These are phyloP conservation scores for Clarias platycephalus DNA, from an alignment of 2,797 vertebrate species.

Conservation along the genomic window DNA sequence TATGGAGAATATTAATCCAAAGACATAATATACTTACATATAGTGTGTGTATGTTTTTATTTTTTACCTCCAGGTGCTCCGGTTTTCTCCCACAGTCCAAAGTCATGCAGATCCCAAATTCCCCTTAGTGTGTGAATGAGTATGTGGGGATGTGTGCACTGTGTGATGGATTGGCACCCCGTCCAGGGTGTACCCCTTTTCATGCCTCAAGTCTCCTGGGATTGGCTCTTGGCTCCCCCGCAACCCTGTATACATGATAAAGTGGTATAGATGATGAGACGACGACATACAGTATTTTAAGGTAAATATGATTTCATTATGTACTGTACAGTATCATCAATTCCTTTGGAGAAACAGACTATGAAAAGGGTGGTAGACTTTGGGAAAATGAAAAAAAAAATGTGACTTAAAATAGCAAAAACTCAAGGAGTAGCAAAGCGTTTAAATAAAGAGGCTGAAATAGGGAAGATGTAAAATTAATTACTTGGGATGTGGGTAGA, in stretches of 20 bases:
- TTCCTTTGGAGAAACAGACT: not conserved
- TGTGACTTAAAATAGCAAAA: not conserved
- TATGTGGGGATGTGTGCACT: too few relatives aligned
- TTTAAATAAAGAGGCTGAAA: conserved; percentile 1
- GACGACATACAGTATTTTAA: not conserved
- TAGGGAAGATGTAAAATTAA: not conserved
- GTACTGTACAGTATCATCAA: too few relatives aligned
- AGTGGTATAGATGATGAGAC: too few relatives aligned
- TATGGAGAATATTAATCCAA: not conserved
- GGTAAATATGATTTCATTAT: not conserved
- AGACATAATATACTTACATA: not conserved
- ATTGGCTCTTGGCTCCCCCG: too few relatives aligned
- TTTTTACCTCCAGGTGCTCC: not conserved
- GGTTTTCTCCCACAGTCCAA: too few relatives aligned
- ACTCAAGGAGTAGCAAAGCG: not conserved
- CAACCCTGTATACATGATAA: too few relatives aligned
- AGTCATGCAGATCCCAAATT: too few relatives aligned
- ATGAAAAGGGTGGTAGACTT: not conserved
- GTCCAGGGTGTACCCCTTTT: too few relatives aligned
- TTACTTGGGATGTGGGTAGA: not conserved
- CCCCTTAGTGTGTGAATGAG: too few relatives aligned
- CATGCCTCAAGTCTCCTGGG: too few relatives aligned
- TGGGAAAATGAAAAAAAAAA: not conserved
- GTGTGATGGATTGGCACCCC: too few relatives aligned
- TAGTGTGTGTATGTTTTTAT: not conserved